Percentiles rank a stretch among this genome's conserved stretches.
phyloP scores from a whole-genome alignment of 2,888 invertebrate species.

The Andricus curvator region DNA sequence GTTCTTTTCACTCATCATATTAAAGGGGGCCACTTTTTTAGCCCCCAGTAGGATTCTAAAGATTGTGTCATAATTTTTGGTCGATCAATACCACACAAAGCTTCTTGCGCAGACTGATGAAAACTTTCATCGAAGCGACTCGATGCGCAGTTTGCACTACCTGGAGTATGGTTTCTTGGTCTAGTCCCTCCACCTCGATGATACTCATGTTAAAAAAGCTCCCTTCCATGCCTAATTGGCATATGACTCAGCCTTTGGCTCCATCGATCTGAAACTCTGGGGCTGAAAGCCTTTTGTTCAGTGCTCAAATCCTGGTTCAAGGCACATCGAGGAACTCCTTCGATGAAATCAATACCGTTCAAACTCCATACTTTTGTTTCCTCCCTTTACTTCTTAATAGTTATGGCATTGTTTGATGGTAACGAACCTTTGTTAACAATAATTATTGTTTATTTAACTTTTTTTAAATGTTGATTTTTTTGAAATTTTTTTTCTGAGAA shows the following conservation, averaged over 20 bases:
- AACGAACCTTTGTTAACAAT: conserved; percentile 18
- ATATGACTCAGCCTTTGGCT: conserved; percentile 71
- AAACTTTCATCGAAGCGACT: conserved; percentile 68
- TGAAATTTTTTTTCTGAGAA: not conserved
- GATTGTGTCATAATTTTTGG: conserved; percentile 73
- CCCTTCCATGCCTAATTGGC: conserved; percentile 67
- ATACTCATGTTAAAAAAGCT: conserved; percentile 63
- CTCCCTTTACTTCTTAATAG: not conserved
- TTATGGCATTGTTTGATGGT: not conserved
- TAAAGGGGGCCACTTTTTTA: conserved; percentile 51
- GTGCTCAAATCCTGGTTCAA: conserved; percentile 21
- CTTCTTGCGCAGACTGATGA: conserved; percentile 71
- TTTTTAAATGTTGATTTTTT: not conserved
- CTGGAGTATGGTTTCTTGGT: conserved; percentile 56
- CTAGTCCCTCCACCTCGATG: conserved; percentile 62
- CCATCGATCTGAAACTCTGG: conserved; percentile 68
- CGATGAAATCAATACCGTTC: conserved; percentile 21
- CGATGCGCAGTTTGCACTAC: conserved; percentile 71
- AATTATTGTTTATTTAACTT: conserved; percentile 32
- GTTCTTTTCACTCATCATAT: conserved; percentile 52
- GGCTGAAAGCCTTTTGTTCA: conserved; percentile 58
- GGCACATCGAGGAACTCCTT: conserved; percentile 25
- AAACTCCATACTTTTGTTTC: not conserved
- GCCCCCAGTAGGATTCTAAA: conserved; percentile 59
- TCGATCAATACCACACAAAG: conserved; percentile 77